Evolutionary conservation across 2,888 invertebrate genomes (phyloP).

Genomic region (Sinelater perroti): DNA sequence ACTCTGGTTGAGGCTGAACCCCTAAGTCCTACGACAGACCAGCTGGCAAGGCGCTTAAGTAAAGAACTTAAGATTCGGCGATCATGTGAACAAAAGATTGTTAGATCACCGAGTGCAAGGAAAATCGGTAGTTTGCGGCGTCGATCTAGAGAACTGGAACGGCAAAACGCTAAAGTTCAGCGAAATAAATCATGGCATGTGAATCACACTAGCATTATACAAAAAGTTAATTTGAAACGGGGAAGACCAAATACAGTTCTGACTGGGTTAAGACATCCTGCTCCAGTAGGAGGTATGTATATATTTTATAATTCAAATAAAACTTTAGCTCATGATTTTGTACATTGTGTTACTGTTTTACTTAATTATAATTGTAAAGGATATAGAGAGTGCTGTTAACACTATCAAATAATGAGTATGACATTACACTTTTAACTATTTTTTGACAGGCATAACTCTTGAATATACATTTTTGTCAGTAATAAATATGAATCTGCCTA

Average conservation of each 20-base stretch:
- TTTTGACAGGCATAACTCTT: too few relatives aligned
- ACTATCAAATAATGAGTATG: too few relatives aligned
- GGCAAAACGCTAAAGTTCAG: slow-evolving; percentile 61
- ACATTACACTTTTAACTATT: too few relatives aligned
- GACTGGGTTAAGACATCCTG: slow-evolving; percentile 51
- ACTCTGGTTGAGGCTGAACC: slow-evolving; percentile 75
- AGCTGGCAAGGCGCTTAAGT: slow-evolving; percentile 74
- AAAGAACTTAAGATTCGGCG: slow-evolving; percentile 78
- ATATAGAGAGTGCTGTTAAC: too few relatives aligned
- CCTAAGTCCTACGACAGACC: slow-evolving; percentile 72
- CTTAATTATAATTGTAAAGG: too few relatives aligned
- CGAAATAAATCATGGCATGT: slow-evolving; percentile 75
- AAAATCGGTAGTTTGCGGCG: slow-evolving; percentile 81
- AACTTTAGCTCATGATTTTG: too few relatives aligned
- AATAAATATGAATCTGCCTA: too few relatives aligned
- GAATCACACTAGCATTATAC: slow-evolving; percentile 45
- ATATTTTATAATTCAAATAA: too few relatives aligned
- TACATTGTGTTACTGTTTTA: too few relatives aligned
- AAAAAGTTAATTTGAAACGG: slow-evolving; percentile 65
- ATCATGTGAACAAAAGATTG: slow-evolving; percentile 73
- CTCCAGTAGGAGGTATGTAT: slow-evolving; percentile 15
- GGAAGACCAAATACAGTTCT: slow-evolving; percentile 63
- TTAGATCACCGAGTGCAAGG: slow-evolving; percentile 81
- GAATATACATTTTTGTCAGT: too few relatives aligned
- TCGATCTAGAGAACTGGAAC: slow-evolving; percentile 70